Percentiles rank a stretch among this genome's conserved stretches.
Evolutionary conservation across 2,113 vertebrate species (phyloP).

Genomic region (Lophura nycthemera): DNA sequence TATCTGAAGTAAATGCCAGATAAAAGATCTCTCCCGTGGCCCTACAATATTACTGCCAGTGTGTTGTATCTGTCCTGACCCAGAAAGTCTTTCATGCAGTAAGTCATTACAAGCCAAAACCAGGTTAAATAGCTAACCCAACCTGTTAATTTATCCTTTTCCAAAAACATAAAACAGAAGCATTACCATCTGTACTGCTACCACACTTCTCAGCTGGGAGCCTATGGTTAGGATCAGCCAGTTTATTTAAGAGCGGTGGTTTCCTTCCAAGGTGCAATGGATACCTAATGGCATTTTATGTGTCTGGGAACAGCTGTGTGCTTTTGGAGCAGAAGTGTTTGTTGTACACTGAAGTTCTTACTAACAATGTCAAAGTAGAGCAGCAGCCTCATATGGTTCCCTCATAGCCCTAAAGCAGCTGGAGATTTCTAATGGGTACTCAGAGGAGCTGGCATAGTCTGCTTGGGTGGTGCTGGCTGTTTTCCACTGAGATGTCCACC

Average conservation of each 20-base stretch:
- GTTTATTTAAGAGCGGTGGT: neutral
- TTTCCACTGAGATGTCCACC: neutral
- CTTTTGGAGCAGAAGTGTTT: neutral
- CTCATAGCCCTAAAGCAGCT: neutral
- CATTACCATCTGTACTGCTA: neutral
- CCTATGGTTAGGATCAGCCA: neutral
- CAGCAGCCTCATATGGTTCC: fast-evolving
- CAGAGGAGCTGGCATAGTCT: fast-evolving
- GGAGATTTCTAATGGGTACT: neutral
- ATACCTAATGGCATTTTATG: neutral
- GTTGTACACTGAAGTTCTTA: neutral
- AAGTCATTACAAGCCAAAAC: neutral
- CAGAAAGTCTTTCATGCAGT: conserved; percentile 35
- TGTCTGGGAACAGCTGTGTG: neutral
- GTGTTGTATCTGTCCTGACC: neutral
- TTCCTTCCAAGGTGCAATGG: neutral
- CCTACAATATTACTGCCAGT: neutral
- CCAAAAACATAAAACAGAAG: neutral
- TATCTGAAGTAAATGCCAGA: neutral
- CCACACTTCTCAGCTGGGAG: neutral
- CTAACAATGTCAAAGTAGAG: neutral
- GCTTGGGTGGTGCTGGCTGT: neutral
- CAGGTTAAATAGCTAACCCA: conserved; percentile 8
- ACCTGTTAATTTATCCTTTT: neutral
- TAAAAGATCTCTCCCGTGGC: conserved; percentile 1